phyloP scores from a whole-genome alignment of 2,797 vertebrate species.

The Rhinogobio ventralis region DNA sequence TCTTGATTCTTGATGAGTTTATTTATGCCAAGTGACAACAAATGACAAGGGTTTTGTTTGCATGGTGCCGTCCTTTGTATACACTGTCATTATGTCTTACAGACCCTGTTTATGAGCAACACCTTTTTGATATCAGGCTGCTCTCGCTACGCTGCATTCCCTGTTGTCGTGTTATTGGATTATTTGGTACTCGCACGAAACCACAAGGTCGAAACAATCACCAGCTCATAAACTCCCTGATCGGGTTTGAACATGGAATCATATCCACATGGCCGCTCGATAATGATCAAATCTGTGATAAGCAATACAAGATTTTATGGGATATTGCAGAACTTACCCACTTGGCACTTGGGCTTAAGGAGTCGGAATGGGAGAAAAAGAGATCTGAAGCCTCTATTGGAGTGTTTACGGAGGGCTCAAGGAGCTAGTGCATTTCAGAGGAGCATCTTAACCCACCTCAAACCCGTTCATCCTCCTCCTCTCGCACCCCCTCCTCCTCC shows the following conservation, averaged over 20 bases:
- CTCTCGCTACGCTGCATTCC: constrained; percentile 19
- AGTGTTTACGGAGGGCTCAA: constrained; percentile 33
- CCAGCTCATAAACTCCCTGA: constrained; percentile 43
- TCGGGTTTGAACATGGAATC: constrained; percentile 44
- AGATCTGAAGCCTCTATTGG: constrained; percentile 30
- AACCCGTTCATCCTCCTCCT: constrained; percentile 22
- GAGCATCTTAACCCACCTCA: constrained; percentile 51
- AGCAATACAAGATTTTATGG: constrained; percentile 49
- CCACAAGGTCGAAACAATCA: constrained; percentile 52
- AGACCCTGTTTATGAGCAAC: constrained; percentile 27
- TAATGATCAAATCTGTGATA: constrained; percentile 48
- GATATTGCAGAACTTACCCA: constrained; percentile 50
- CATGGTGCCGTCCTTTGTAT: constrained; percentile 10
- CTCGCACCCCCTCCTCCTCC: background rate
- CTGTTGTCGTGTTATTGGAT: constrained; percentile 23
- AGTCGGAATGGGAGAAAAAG: constrained; percentile 33
- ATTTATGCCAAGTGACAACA: constrained; percentile 22
- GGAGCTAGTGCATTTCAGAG: constrained; percentile 32
- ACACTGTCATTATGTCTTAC: constrained; percentile 31
- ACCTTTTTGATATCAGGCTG: constrained; percentile 42
- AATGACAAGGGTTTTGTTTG: constrained; percentile 34
- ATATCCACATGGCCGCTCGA: constrained; percentile 35
- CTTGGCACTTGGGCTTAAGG: constrained; percentile 45
- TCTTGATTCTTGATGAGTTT: background rate
- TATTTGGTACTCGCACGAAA: constrained; percentile 46